These are phyloP conservation scores for Raillietiella orientalis DNA, from an alignment of 2,888 invertebrate species.

Conservation along the genomic window DNA sequence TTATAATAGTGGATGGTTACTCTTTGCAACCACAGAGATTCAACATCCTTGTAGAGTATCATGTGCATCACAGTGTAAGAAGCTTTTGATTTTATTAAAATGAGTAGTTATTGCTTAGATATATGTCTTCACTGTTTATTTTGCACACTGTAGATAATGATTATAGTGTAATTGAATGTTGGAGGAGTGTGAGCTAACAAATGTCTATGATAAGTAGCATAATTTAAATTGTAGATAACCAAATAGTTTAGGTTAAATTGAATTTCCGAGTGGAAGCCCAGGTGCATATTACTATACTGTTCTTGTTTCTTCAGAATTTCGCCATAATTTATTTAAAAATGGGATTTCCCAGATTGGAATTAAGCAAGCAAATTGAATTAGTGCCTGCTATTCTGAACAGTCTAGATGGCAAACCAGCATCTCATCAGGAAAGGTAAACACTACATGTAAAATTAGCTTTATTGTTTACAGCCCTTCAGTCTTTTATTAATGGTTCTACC, in stretches of 20 bases:
- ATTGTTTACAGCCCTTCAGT: slow-evolving; percentile 15
- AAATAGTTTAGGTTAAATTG: no score
- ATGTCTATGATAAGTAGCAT: no score
- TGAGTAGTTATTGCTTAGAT: slow-evolving; percentile 3
- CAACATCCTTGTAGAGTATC: no score
- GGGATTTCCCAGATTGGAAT: slow-evolving; percentile 49
- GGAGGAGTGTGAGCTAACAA: no score
- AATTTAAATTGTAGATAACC: no score
- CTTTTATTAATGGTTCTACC: slow-evolving; percentile 47
- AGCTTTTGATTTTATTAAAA: no score
- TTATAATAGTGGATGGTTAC: no score
- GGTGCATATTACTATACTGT: no score
- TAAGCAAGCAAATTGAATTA: slow-evolving; percentile 35
- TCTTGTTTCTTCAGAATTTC: slow-evolving; percentile 55
- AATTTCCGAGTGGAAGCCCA: no score
- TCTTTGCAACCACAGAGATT: no score
- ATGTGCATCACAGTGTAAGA: no score
- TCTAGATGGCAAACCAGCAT: slow-evolving; percentile 40
- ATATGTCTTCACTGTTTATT: slow-evolving; percentile 3
- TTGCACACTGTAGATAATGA: not conserved
- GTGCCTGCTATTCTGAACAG: slow-evolving; percentile 39
- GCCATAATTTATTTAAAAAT: slow-evolving; percentile 71
- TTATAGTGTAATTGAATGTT: not conserved
- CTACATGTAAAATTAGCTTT: slow-evolving; percentile 1
- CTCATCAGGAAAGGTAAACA: slow-evolving; percentile 43